A percentile compares a stretch with the other conserved stretches of the same genome.
phyloP scores from a whole-genome alignment of 2,797 vertebrate species.

The Limnodromus scolopaceus region DNA sequence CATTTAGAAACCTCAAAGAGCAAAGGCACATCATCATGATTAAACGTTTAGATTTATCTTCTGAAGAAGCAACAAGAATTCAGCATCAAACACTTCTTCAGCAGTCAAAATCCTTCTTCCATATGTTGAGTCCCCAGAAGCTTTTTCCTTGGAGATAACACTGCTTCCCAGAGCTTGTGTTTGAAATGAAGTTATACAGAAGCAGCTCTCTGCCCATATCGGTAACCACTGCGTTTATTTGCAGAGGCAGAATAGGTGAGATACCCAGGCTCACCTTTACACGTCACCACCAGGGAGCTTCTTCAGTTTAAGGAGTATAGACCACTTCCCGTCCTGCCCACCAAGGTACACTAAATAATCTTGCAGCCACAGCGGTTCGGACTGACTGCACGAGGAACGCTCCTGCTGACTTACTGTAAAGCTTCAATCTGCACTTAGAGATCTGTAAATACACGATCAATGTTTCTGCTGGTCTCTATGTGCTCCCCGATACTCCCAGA shows the following conservation, averaged over 20 bases:
- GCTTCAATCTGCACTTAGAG: neutral
- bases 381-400: neutral
- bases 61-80: neutral
- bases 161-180: neutral
- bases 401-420: neutral
- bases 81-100: neutral
- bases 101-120: neutral
- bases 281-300: neutral
- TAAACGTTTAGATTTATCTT: neutral
- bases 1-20: neutral
- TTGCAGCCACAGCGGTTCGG: neutral
- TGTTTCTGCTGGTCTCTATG: neutral
- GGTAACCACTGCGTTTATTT: neutral
- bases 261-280: neutral
- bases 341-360: neutral
- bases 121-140: neutral
- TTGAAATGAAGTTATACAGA: neutral
- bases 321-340: neutral
- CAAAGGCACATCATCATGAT: neutral
- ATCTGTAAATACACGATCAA: neutral
- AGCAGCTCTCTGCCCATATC: rapidly evolving
- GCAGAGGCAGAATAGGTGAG: neutral
- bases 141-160: neutral
- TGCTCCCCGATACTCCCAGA: neutral
- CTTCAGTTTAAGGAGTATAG: neutral